Evolutionary conservation across 2,797 vertebrate species (phyloP).

Genomic region (Clarias fuscus): DNA sequence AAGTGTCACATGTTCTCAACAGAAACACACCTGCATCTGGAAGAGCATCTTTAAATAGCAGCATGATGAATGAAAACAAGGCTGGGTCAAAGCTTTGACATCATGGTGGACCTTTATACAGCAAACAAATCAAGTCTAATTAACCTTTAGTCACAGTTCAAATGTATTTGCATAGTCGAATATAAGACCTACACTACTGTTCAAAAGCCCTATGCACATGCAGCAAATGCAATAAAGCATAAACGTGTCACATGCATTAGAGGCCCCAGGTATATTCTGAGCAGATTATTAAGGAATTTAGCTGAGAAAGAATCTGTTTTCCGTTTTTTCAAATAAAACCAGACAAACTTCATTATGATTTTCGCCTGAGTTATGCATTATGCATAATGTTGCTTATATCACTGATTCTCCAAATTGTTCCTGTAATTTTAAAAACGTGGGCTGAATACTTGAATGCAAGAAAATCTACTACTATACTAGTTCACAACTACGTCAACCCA

Average conservation of each 20-base stretch:
- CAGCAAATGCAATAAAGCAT: too few relatives aligned
- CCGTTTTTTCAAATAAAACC: too few relatives aligned
- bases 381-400: too few relatives aligned
- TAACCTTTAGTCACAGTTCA: not conserved
- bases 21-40: not conserved
- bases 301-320: too few relatives aligned
- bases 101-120: not conserved
- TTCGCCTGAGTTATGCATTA: too few relatives aligned
- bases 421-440: not conserved
- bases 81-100: not conserved
- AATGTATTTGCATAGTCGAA: not conserved
- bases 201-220: too few relatives aligned
- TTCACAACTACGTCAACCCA: not conserved
- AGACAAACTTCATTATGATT: too few relatives aligned
- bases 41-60: not conserved
- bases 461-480: not conserved
- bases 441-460: not conserved
- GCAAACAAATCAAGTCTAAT: not conserved
- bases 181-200: not conserved
- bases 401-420: too few relatives aligned
- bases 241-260: too few relatives aligned
- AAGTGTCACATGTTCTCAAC: not conserved
- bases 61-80: not conserved
- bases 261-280: too few relatives aligned
- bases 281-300: too few relatives aligned